Conservation (phyloP, 2,797 vertebrate species). For the Tauraco hartlaubi region DNA sequence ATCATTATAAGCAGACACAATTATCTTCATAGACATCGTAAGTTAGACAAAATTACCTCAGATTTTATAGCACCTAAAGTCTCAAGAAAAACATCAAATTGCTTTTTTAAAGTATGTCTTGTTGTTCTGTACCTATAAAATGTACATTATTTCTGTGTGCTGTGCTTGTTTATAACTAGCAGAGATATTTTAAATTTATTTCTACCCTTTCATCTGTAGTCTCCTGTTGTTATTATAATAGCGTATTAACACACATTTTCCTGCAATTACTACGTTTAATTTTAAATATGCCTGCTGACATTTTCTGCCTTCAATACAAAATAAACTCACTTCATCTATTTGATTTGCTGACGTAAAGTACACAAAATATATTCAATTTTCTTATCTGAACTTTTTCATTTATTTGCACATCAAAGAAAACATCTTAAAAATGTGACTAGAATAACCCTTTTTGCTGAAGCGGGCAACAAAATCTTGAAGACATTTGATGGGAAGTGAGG, state of each 20-base stretch:
- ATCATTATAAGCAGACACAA: not conserved
- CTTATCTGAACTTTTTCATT: constrained; percentile 59
- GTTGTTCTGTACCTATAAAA: not conserved
- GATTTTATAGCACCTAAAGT: not conserved
- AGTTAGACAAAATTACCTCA: not conserved
- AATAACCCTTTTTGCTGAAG: constrained; percentile 50
- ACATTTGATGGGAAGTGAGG: constrained; percentile 37
- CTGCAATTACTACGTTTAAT: constrained; percentile 61
- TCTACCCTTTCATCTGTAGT: constrained; percentile 19
- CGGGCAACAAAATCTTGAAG: constrained; percentile 59
- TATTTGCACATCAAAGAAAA: constrained; percentile 73
- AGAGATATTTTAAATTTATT: constrained; percentile 12
- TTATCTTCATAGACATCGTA: not conserved
- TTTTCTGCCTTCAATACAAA: constrained; percentile 37
- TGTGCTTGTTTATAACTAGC: not conserved
- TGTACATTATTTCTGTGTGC: not conserved
- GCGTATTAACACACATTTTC: constrained; percentile 43
- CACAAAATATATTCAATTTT: constrained; percentile 53
- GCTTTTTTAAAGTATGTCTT: not conserved
- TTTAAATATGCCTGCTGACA: constrained; percentile 58
- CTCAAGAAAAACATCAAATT: not conserved
- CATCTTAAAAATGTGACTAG: constrained; percentile 54
- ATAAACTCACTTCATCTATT: constrained; percentile 33
- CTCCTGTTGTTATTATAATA: constrained; percentile 32
- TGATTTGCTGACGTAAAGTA: constrained; percentile 7